A percentile compares a stretch with the other conserved stretches of the same genome.
These are phyloP conservation scores for Mantis religiosa DNA, from an alignment of 2,888 invertebrate genomes.

Conservation along the genomic window DNA sequence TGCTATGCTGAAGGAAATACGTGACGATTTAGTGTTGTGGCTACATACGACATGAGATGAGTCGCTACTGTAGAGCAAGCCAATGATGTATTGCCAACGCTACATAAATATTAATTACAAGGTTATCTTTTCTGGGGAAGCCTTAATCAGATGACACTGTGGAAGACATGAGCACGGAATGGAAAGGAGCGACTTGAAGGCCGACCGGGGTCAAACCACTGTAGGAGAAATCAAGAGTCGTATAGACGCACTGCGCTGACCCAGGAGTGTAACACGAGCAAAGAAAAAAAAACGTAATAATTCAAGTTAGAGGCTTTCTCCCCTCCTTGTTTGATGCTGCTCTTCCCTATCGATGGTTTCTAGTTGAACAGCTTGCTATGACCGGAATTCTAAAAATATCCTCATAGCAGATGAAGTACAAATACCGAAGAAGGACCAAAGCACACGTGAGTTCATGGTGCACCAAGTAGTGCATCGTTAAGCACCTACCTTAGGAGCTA, in stretches of 20 bases:
- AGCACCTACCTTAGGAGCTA: no score
- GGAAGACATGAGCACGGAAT: not conserved
- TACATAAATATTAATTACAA: not conserved
- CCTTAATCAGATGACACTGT: not conserved
- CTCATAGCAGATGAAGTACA: no score
- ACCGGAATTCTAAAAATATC: no score
- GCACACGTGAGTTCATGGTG: no score
- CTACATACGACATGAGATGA: no score
- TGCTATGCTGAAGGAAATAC: no score
- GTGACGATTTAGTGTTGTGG: no score
- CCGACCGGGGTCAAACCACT: not conserved
- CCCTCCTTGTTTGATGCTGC: not conserved
- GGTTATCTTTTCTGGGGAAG: not conserved
- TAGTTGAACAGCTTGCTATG: not conserved
- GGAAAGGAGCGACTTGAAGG: not conserved
- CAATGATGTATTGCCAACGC: not conserved
- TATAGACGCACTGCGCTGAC: not conserved
- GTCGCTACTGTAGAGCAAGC: not conserved
- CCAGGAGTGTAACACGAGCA: not conserved
- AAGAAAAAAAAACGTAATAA: not conserved
- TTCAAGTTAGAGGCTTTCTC: slow-evolving; percentile 3
- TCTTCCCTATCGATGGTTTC: not conserved
- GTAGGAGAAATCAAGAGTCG: not conserved
- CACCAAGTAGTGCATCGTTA: no score
- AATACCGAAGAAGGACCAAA: no score